Evolutionary conservation across 2,888 invertebrate species (phyloP).

Genomic region (Pseudoips prasinana): DNA sequence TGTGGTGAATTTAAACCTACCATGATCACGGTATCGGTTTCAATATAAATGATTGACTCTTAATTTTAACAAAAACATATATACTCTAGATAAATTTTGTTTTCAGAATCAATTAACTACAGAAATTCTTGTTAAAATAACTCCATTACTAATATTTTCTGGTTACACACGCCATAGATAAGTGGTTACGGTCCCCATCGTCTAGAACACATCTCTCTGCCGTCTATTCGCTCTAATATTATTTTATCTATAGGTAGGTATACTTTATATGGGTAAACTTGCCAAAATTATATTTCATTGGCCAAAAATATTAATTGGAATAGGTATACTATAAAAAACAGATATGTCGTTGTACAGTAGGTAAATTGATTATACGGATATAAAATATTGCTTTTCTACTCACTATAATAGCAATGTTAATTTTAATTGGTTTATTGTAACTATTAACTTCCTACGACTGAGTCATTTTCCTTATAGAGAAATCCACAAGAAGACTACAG

Average conservation of each 20-base stretch:
- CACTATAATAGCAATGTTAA: slow-evolving; percentile 65
- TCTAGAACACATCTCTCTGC: slow-evolving; percentile 36
- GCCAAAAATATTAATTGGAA: slow-evolving; percentile 49
- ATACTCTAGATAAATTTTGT: too few relatives aligned
- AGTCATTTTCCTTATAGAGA: slow-evolving; percentile 49
- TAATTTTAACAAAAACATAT: too few relatives aligned
- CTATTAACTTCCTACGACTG: slow-evolving; percentile 56
- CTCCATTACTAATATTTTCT: slow-evolving; percentile 35
- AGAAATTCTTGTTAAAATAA: too few relatives aligned
- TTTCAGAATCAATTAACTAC: too few relatives aligned
- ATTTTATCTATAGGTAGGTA: slow-evolving; percentile 40
- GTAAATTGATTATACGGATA: slow-evolving; percentile 60
- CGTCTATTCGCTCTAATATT: slow-evolving; percentile 33
- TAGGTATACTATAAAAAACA: slow-evolving; percentile 67
- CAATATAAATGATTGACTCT: too few relatives aligned
- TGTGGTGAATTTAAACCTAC: too few relatives aligned
- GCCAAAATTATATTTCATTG: slow-evolving; percentile 52
- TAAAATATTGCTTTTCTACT: slow-evolving; percentile 71
- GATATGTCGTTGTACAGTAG: slow-evolving; percentile 74
- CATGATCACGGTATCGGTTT: too few relatives aligned
- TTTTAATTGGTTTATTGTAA: slow-evolving; percentile 52
- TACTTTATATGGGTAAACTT: slow-evolving; percentile 41
- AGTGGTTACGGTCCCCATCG: slow-evolving; percentile 10
- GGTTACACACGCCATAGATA: slow-evolving; percentile 33
- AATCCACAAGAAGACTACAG: slow-evolving; percentile 65